These are phyloP conservation scores for Phacellophora camtschatica DNA, from an alignment of 30 jellyfish, hydroid and myxozoan genomes.

Conservation along the genomic window DNA sequence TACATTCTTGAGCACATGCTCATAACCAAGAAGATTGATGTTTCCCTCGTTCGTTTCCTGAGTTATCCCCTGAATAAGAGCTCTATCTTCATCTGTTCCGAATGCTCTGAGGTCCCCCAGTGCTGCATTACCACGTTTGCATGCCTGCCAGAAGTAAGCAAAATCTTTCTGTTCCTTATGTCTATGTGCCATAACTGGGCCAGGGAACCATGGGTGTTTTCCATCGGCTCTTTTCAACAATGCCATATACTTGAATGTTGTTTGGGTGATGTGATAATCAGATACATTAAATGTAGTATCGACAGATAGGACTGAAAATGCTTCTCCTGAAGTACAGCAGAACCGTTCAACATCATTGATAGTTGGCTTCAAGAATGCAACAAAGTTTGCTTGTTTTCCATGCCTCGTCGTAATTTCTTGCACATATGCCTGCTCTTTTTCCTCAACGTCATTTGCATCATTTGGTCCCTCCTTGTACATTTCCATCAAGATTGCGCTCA, in stretches of 20 bases:
- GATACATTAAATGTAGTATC: neutral
- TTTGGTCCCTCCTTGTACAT: neutral
- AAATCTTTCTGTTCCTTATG: neutral
- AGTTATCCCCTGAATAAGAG: neutral
- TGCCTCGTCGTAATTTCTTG: neutral
- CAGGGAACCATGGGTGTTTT: conserved; percentile 15
- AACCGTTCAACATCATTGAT: neutral
- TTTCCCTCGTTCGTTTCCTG: neutral
- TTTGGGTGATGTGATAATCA: neutral
- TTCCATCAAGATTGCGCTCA: neutral
- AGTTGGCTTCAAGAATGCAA: neutral
- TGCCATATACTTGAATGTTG: neutral
- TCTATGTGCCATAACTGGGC: conserved; percentile 12
- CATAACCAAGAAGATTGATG: neutral
- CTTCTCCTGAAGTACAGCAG: neutral
- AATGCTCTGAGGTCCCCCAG: neutral
- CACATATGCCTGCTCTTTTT: neutral
- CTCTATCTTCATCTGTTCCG: neutral
- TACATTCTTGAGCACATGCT: neutral
- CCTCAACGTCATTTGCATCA: neutral
- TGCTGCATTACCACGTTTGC: neutral
- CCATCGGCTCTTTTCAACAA: neutral
- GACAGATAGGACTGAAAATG: neutral
- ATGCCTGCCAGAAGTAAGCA: neutral
- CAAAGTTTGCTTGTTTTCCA: neutral